Base-by-base conservation (phyloP, 2,888 invertebrate species). In the Eupithecia abbreviata region DNA sequence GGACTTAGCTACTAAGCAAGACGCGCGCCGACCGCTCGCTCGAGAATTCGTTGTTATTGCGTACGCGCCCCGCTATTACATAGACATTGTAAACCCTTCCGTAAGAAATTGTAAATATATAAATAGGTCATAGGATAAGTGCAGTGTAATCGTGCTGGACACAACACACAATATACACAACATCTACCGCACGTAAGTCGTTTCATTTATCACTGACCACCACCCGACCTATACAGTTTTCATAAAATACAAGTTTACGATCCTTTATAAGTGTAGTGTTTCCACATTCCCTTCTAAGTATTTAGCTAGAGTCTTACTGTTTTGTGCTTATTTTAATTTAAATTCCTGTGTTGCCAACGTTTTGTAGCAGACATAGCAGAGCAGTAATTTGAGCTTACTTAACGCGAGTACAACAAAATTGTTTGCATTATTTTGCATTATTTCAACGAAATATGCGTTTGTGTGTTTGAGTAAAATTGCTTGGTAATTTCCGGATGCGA, bases 341-440 rank as follows among this genome's bases (percentile, higher is more conserved):
- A 74, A 74, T 62, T 65, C 62, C 47, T 66, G 69, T 70, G 72
- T 74, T 73, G 15, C 67, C 43, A 78, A 71, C 68, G 15, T 55
- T 75, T 71, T 65, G 75, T 68, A 75, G 75, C 70, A 73, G 72
- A 49, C 41, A 45, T 69, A 75, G 78, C 68, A 18, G n/a, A 30
- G 71, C 47, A 55, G 74, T 72, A 55, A 68, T 73, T 78, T 65
- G 42, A 71, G 77, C 73, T 78, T 69, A 73, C 71, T 66, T 70
- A 75, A 75, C 76, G 69, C 62, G 73, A 73, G 75, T 66, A 76
- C 68, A 75, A 73, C 78, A 72, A 78, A 77, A 74, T 74, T 78
- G 74, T 76, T 74, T 72, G 76, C 76, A 78, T 78, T 76, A 76
- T 78, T 78, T 78, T 72, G 76, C 78, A 78, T 78, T 62, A 78